Percentiles rank a stretch among this genome's conserved stretches.
Evolutionary conservation across 2,797 vertebrate genomes (phyloP).

Genomic region (Acanthurus lineatus): DNA sequence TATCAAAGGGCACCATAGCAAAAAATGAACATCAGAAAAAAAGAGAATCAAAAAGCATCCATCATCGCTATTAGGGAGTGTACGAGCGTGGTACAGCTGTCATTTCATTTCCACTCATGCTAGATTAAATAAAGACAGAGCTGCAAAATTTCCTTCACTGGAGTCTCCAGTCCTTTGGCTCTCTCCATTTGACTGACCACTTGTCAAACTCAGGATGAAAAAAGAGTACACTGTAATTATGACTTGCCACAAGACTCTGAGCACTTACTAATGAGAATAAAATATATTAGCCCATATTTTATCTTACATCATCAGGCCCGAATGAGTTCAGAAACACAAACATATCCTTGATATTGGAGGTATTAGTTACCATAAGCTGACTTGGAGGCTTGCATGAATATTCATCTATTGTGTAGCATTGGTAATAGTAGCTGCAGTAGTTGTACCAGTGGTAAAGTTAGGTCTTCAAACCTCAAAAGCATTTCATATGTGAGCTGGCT

Average conservation of each 20-base stretch:
- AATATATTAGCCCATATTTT: slow-evolving; percentile 48
- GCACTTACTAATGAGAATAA: slow-evolving; percentile 71
- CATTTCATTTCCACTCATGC: slow-evolving; percentile 69
- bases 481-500: slow-evolving; percentile 84
- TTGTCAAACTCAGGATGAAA: slow-evolving; percentile 75
- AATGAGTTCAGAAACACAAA: slow-evolving; percentile 54
- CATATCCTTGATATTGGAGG: slow-evolving; percentile 37
- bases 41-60: slow-evolving; percentile 79
- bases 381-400: slow-evolving; percentile 53
- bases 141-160: slow-evolving; percentile 37
- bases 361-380: slow-evolving; percentile 39
- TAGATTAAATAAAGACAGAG: slow-evolving; percentile 76
- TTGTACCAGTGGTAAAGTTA: slow-evolving; percentile 74
- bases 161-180: slow-evolving; percentile 52
- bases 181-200: slow-evolving; percentile 76
- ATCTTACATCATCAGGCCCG: slow-evolving; percentile 27
- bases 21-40: slow-evolving; percentile 75
- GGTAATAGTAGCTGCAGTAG: slow-evolving; percentile 82
- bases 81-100: slow-evolving; percentile 66
- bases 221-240: slow-evolving; percentile 60
- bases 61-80: slow-evolving; percentile 69
- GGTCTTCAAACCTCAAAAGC: slow-evolving; percentile 81
- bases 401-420: slow-evolving; percentile 71
- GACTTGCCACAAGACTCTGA: slow-evolving; percentile 55
- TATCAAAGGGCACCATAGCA: slow-evolving; percentile 82